phyloP scores from a whole-genome alignment of 2,113 vertebrate species.

The Trachemys scripta region DNA sequence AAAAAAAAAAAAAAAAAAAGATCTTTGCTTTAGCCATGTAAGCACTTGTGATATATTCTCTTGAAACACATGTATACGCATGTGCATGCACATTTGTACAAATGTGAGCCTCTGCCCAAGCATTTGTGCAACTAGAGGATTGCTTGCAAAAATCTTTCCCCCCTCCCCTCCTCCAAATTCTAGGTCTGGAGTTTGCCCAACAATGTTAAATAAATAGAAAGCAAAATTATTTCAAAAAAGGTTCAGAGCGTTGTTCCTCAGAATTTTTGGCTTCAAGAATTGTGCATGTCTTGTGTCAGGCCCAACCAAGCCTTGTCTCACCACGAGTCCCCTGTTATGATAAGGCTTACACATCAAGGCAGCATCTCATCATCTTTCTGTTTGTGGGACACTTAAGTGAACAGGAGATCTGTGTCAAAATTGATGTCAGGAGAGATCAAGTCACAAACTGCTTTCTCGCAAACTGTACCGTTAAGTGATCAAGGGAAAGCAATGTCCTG shows the following conservation, averaged over 20 bases:
- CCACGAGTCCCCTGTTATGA: background rate
- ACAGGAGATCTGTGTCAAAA: background rate
- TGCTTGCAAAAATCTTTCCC: background rate
- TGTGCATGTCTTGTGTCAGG: background rate
- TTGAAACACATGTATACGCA: background rate
- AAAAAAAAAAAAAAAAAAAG: background rate
- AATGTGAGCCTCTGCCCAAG: background rate
- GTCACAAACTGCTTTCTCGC: background rate
- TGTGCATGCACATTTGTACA: background rate
- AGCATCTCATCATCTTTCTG: background rate
- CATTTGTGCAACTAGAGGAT: background rate
- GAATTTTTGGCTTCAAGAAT: background rate
- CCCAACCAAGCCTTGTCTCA: background rate
- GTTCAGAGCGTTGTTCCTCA: background rate
- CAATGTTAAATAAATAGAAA: background rate
- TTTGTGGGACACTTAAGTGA: background rate
- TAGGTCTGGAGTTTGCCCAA: background rate
- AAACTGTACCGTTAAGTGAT: background rate
- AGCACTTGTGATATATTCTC: background rate
- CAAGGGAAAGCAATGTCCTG: background rate
- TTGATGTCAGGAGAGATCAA: background rate
- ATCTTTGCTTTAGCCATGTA: constrained; percentile 33
- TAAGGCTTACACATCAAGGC: background rate
- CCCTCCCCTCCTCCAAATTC: background rate
- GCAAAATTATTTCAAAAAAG: background rate